Conservation (phyloP, 2,113 vertebrate species). For the Lepidothrix coronata region DNA sequence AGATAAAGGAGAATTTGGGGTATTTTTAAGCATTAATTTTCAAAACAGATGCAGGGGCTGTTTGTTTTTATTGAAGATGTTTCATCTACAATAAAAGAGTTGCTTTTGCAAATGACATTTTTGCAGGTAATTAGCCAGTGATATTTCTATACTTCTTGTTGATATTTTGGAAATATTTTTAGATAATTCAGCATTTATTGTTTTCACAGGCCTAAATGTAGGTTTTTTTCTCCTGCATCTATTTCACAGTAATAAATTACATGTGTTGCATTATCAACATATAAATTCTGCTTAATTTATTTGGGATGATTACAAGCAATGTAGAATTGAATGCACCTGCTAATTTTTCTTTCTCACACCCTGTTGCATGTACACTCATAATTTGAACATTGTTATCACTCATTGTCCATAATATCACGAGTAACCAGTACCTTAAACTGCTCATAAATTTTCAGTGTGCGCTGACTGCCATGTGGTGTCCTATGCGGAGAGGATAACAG, state of each 20-base stretch:
- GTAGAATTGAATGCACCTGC: background rate
- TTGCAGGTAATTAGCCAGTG: constrained; percentile 37
- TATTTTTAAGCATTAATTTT: constrained; percentile 8
- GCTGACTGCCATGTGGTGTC: background rate
- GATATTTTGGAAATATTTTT: constrained; percentile 29
- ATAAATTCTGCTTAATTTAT: background rate
- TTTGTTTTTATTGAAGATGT: background rate
- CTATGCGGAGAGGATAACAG: background rate
- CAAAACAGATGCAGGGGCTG: background rate
- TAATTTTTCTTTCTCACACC: background rate
- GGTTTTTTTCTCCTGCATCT: background rate
- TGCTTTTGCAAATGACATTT: background rate
- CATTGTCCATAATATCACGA: background rate
- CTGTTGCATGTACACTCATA: background rate
- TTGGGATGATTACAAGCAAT: background rate
- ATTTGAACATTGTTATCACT: background rate
- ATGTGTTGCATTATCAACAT: background rate
- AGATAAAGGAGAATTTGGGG: background rate
- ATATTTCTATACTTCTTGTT: background rate
- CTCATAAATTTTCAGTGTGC: background rate
- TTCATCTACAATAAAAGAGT: constrained; percentile 2
- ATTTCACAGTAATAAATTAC: constrained; percentile 9
- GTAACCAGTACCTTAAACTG: background rate
- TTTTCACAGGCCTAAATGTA: background rate
- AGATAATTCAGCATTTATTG: constrained; percentile 31